Conservation (phyloP, 2,113 vertebrate species). For the Fregata magnificens region DNA sequence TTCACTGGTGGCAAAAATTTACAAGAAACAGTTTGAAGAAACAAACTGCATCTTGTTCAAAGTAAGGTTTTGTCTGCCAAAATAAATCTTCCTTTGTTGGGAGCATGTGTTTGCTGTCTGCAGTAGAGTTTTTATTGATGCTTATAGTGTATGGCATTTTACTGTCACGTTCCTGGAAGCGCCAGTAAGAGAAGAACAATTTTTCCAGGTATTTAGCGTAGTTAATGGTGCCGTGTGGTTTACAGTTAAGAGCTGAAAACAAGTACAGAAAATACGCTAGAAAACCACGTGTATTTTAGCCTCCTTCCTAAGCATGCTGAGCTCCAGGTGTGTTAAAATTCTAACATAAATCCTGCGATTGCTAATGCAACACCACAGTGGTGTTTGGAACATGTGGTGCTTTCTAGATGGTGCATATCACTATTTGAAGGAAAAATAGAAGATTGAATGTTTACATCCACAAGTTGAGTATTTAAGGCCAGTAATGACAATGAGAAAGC, state of each 20-base stretch:
- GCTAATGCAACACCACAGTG: background rate
- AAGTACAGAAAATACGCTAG: background rate
- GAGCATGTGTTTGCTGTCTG: background rate
- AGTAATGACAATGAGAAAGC: background rate
- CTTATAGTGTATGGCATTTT: background rate
- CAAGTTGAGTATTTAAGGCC: background rate
- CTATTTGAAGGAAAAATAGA: background rate
- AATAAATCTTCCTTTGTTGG: background rate
- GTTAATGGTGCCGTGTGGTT: rapidly evolving
- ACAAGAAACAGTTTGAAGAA: background rate
- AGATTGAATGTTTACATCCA: background rate
- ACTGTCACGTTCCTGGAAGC: background rate
- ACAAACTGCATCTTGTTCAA: background rate
- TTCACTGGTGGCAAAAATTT: background rate
- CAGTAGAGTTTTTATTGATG: background rate
- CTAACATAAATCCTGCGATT: background rate
- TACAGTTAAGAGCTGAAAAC: background rate
- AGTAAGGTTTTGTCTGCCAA: background rate
- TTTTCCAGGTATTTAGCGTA: background rate
- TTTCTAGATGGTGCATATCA: background rate
- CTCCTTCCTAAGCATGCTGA: background rate
- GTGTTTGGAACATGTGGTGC: background rate
- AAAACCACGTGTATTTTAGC: background rate
- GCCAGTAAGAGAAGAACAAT: background rate
- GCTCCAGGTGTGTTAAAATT: background rate